These are phyloP conservation scores for Microdon myrmicae DNA, from an alignment of 2,888 invertebrate species.

Conservation along the genomic window DNA sequence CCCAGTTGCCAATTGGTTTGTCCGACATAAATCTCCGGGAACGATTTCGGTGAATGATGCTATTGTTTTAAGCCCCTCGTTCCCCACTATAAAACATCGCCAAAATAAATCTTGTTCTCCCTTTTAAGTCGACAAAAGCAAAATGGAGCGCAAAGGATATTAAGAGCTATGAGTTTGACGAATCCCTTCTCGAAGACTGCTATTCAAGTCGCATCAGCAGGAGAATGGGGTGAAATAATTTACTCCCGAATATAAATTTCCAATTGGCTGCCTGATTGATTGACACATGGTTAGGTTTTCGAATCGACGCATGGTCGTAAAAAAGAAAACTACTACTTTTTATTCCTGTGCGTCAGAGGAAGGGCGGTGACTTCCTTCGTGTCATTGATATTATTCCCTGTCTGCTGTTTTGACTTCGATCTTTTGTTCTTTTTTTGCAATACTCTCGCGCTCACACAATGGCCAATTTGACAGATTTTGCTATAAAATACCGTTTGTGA, in stretches of 20 bases:
- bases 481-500: too few relatives aligned
- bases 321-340: too few relatives aligned
- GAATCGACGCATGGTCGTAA: too few relatives aligned
- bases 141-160: constrained; percentile 41
- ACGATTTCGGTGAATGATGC: constrained; percentile 20
- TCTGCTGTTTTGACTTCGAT: too few relatives aligned
- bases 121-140: constrained; percentile 18
- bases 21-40: constrained; percentile 32
- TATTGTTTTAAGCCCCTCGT: constrained; percentile 19
- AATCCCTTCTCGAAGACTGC: constrained; percentile 1
- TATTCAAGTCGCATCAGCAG: constrained; percentile 12
- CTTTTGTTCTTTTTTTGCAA: too few relatives aligned
- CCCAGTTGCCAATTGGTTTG: constrained; percentile 10
- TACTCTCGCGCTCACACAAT: too few relatives aligned
- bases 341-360: too few relatives aligned
- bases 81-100: too few relatives aligned
- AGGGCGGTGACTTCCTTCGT: too few relatives aligned
- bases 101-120: constrained; percentile 1
- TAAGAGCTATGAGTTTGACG: constrained; percentile 45
- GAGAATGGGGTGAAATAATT: constrained; percentile 44
- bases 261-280: constrained; percentile 52
- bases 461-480: too few relatives aligned
- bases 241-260: constrained; percentile 52
- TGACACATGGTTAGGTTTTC: constrained; percentile 47
- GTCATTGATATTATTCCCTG: too few relatives aligned